Evolutionary conservation across 2,113 vertebrate genomes (phyloP).

Genomic region (Turnix velox): DNA sequence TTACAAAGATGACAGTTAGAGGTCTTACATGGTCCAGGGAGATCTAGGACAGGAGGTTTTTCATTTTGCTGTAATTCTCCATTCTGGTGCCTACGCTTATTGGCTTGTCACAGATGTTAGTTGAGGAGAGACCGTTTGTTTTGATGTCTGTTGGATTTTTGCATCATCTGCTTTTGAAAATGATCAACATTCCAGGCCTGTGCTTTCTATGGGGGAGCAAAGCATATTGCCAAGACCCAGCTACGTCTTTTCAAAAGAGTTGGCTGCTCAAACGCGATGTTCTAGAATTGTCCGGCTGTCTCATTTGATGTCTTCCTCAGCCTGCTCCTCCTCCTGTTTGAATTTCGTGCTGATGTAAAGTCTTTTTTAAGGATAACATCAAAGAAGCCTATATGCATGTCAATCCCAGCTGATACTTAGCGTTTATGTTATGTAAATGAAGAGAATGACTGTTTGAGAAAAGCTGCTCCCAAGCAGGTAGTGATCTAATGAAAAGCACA

Average conservation of each 20-base stretch:
- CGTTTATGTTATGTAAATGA: slow-evolving; percentile 8
- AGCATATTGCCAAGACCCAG: neutral
- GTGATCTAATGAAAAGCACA: slow-evolving; percentile 22
- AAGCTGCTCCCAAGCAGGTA: slow-evolving; percentile 30
- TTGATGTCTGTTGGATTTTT: neutral
- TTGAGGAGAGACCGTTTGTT: neutral
- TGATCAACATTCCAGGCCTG: neutral
- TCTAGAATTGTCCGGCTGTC: neutral
- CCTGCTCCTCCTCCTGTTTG: neutral
- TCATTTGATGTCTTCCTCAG: neutral
- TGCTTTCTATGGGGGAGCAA: neutral
- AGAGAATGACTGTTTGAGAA: neutral
- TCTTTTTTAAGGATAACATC: neutral
- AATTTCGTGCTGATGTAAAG: neutral
- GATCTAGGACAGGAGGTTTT: neutral
- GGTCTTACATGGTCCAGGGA: neutral
- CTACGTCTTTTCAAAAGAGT: neutral
- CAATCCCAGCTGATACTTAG: neutral
- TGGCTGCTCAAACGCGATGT: neutral
- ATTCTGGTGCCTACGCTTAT: neutral
- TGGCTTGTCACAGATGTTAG: neutral
- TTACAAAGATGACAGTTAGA: neutral
- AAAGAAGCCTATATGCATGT: neutral
- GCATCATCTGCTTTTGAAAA: neutral
- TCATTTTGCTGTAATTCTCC: neutral